These are phyloP conservation scores for Thelaira solivaga DNA, from an alignment of 2,888 invertebrate genomes.

Conservation along the genomic window DNA sequence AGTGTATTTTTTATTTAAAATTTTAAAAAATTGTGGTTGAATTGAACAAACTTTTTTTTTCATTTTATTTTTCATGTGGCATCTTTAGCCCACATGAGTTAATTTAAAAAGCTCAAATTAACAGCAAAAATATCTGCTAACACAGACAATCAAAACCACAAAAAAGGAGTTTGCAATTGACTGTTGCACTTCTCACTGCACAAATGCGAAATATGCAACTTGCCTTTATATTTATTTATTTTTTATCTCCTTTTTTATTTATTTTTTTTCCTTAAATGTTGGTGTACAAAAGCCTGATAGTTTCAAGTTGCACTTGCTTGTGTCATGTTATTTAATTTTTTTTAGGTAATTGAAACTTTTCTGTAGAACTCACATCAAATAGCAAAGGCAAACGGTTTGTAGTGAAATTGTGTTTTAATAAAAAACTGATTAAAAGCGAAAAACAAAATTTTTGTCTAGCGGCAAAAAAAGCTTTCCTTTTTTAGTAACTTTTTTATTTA, in stretches of 20 bases:
- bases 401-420: background rate
- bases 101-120: too few relatives aligned
- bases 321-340: conserved; percentile 4
- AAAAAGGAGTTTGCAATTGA: background rate
- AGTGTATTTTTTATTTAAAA: too few relatives aligned
- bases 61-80: too few relatives aligned
- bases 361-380: background rate
- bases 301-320: conserved; percentile 5
- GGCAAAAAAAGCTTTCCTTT: too few relatives aligned
- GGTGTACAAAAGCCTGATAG: background rate
- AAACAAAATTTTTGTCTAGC: too few relatives aligned
- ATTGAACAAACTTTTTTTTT: too few relatives aligned
- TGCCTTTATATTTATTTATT: background rate
- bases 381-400: background rate
- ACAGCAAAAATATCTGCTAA: background rate
- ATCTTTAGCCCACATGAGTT: too few relatives aligned
- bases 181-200: background rate
- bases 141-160: background rate
- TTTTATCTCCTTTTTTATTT: background rate
- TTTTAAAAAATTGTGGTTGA: too few relatives aligned
- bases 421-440: background rate
- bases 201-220: background rate
- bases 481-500: too few relatives aligned
- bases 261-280: background rate
- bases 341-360: background rate